A percentile compares a stretch with the other conserved stretches of the same genome.
phyloP scores from a whole-genome alignment of 2,888 invertebrate species.

The Siphlonurus alternatus region DNA sequence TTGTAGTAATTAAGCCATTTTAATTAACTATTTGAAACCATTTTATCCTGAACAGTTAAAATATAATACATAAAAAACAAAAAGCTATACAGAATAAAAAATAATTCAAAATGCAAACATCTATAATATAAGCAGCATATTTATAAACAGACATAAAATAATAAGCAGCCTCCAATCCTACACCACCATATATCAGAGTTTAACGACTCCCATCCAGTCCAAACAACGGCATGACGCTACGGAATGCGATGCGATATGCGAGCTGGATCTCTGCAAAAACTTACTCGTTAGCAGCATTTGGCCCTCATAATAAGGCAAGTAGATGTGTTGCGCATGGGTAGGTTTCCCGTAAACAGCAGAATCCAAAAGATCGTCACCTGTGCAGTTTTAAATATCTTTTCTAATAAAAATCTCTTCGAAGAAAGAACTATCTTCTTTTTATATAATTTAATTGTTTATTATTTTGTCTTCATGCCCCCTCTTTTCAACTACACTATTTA shows the following conservation, averaged over 20 bases:
- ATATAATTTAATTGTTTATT: too few species aligned
- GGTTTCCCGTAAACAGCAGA: slow-evolving; percentile 51
- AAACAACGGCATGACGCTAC: too few species aligned
- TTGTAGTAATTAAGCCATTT: too few species aligned
- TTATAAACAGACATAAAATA: neutral
- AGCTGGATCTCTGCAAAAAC: too few species aligned
- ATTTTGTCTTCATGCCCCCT: too few species aligned
- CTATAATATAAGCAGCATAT: neutral
- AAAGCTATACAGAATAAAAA: neutral
- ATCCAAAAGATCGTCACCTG: slow-evolving; percentile 32
- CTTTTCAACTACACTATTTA: too few species aligned
- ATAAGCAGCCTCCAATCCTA: neutral
- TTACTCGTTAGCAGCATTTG: slow-evolving; percentile 63
- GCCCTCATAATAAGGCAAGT: slow-evolving; percentile 66
- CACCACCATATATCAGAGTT: neutral
- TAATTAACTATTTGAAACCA: too few species aligned
- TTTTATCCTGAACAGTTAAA: too few species aligned
- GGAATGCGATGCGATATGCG: too few species aligned
- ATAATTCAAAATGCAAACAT: neutral
- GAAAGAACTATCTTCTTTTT: too few species aligned
- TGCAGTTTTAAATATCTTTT: slow-evolving; percentile 8
- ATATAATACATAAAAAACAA: neutral
- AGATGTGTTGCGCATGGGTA: slow-evolving; percentile 59
- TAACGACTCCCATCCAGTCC: too few species aligned
- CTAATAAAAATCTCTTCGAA: neutral